These are phyloP conservation scores for Aphelinus atriplicis DNA, from an alignment of 1,140 invertebrate genomes.

Conservation along the genomic window DNA sequence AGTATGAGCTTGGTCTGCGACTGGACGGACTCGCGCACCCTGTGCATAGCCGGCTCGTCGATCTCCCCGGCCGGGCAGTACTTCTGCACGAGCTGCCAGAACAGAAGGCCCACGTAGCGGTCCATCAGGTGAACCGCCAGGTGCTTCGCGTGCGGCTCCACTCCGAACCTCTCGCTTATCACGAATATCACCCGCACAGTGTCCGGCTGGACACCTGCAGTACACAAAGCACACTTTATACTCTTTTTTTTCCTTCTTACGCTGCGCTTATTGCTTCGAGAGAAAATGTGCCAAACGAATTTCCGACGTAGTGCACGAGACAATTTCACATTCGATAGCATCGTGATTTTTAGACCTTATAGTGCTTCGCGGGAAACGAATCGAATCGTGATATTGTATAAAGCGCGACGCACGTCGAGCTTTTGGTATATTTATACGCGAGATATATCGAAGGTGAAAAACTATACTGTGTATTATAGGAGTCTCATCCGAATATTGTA, in stretches of 20 bases:
- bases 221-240: no score
- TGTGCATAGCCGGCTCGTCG: not conserved
- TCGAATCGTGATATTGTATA: conserved; percentile 9
- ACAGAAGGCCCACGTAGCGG: conserved; percentile 51
- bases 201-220: conserved; percentile 47
- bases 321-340: no score
- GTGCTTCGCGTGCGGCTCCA: conserved; percentile 51
- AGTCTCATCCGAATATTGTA: no score
- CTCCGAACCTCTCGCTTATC: conserved; percentile 47
- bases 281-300: no score
- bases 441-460: no score
- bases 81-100: conserved; percentile 45
- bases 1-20: conserved; percentile 44
- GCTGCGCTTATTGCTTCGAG: no score
- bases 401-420: no score
- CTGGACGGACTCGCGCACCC: conserved; percentile 36
- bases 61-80: conserved; percentile 23
- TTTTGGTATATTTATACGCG: no score
- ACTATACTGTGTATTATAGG: no score
- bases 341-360: no score
- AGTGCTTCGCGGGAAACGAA: not conserved
- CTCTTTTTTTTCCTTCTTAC: no score
- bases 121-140: conserved; percentile 57
- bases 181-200: conserved; percentile 50
- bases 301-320: no score